Evolutionary conservation across 2,113 vertebrate genomes (phyloP), one percentile per base, ranked within the genome.

Genomic region (Osmerus eperlanus): DNA sequence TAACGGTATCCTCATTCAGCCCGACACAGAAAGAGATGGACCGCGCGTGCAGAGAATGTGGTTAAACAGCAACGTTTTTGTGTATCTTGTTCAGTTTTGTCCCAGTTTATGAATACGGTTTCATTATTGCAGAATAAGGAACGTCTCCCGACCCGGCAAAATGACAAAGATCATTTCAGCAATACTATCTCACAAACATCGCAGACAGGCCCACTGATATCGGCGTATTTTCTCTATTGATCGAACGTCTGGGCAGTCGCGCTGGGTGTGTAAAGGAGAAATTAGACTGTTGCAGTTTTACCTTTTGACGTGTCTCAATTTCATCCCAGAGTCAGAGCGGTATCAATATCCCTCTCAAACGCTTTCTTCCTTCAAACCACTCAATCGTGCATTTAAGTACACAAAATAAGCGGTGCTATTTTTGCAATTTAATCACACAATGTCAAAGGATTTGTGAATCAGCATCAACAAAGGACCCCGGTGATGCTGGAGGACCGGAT

Each of bases 381-480:
- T 47, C 41, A 47, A 51, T 47, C 36, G 32, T 18, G 28, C 12
- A 47, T n/a, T n/a, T 4, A 65, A 21, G 16, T 9, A 21, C 19
- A n/a, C 15, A 21, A 65, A 65, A 65, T 6, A 21, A 65, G 21
- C 14, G 18, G 12, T 65, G 4, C 14, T 51, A 28, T 47, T 21
- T n/a, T 52, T 21, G n/a, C 36, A 65, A 65, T 65, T 51, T 65
- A 23, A 18, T 12, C 36, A 51, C 13, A 65, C 64, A 65, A 65
- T 65, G 64, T 65, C 64, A 47, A 19, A 65, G 64, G 19, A 47
- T 65, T 19, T 41, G 68, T 19, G 80, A 79, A 77, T 77, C 86
- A 74, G 79, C 69, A 79, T 87, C 87, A 89, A 88, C 86, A 89
- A 89, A 88, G 85, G 67, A 64, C n/a, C 56, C 28, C 36, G 19